These are phyloP conservation scores for Spondyliosoma cantharus DNA, from an alignment of 2,797 vertebrate species.

Conservation along the genomic window DNA sequence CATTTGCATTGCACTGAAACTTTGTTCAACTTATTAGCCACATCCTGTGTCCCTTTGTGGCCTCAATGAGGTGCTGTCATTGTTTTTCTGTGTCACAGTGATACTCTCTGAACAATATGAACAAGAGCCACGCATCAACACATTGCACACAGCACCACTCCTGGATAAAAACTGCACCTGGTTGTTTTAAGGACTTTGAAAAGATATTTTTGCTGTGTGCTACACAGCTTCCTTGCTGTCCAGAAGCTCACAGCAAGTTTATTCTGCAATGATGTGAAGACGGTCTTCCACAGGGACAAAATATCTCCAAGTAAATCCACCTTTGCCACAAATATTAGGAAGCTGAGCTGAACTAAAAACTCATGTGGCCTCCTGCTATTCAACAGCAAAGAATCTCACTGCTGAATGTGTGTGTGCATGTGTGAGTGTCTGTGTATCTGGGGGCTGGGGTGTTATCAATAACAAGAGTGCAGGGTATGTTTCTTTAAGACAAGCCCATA, in stretches of 20 bases:
- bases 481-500: slow-evolving; percentile 98
- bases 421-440: slow-evolving; percentile 31
- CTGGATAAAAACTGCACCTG: neutral
- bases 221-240: neutral
- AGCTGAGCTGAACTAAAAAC: slow-evolving; percentile 24
- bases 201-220: neutral
- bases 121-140: neutral
- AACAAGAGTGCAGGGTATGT: slow-evolving; percentile 91
- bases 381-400: slow-evolving; percentile 30
- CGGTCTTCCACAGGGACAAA: slow-evolving; percentile 3
- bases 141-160: neutral
- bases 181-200: neutral
- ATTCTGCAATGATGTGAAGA: neutral
- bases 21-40: no score
- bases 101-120: slow-evolving; percentile 3
- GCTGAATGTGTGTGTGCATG: slow-evolving; percentile 18
- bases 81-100: neutral
- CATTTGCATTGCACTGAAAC: neutral
- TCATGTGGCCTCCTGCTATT: slow-evolving; percentile 34
- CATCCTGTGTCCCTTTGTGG: no score
- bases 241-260: neutral
- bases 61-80: neutral
- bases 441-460: slow-evolving; percentile 88
- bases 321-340: slow-evolving; percentile 3
- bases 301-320: slow-evolving; percentile 16